These are phyloP conservation scores for Penaeus vannamei DNA, from an alignment of 1,140 invertebrate species.

Conservation along the genomic window DNA sequence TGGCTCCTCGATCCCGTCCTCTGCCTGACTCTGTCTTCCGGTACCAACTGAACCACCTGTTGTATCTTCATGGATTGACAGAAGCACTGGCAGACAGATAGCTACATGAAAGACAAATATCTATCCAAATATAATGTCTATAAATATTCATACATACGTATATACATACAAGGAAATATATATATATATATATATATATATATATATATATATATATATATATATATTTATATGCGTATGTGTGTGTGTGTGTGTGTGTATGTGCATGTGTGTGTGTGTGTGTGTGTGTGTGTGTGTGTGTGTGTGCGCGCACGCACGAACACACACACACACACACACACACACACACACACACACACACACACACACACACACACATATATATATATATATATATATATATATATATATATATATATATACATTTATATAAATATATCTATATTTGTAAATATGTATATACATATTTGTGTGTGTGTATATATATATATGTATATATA, in stretches of 20 bases:
- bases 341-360: background rate
- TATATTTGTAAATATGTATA: background rate
- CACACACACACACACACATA: background rate
- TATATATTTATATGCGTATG: no score
- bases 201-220: no score
- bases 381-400: constrained; percentile 4
- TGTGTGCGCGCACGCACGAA: background rate
- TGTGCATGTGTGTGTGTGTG: no score
- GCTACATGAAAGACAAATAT: background rate
- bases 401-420: constrained; percentile 17
- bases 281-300: no score
- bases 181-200: no score
- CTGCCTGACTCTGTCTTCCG: no score
- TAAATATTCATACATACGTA: background rate
- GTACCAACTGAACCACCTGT: no score
- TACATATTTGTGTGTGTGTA: background rate
- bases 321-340: background rate
- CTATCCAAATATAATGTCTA: background rate
- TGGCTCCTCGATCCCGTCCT: no score
- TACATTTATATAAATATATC: constrained; percentile 7
- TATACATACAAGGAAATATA: background rate
- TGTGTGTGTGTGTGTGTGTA: no score
- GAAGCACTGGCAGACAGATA: no score
- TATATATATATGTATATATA: constrained; percentile 17
- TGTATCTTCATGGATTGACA: no score